Base-by-base conservation (phyloP, 2,113 vertebrate species). In the Tursiops truncatus region DNA sequence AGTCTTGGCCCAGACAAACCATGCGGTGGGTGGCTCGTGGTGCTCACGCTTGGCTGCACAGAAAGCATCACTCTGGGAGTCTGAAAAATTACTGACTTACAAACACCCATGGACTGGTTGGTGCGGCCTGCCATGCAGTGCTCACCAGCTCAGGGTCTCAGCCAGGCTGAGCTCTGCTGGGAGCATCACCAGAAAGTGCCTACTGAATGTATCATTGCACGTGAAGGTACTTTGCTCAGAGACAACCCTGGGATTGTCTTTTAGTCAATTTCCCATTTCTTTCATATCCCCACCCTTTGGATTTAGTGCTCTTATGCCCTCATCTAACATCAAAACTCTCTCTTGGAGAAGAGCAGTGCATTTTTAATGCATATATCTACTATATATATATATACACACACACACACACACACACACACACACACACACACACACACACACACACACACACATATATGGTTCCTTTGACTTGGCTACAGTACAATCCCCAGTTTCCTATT, bases 401-500 rank as follows among this genome's bases (percentile, higher is more conserved):
- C 36, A 38, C 36, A 38, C 36, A 38, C 38, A 38, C 38, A 17
- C 33, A n/a, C 65, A 53, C 73, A 67, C 36, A 38, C 36, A 38
- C 38, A 38, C 38, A 38, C 38, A 38, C 38, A 38, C 38, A 38
- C 38, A 38, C 38, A 38, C 38, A 38, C 38, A 38, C 38, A 38
- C 38, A 38, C 38, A 17, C 33, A n/a, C 65, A 53, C 73, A 67
- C 18, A 71, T 60, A 36, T 83, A 77, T 33, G 18, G 50, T 18
- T 63, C 38, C 18, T 95, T 87, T 95, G 23, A 92, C 41, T 96
- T 94, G 82, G 83, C 83, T 95, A 28, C 21, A 89, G 9, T 82
- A 76, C 60, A 95, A 56, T 23, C n/a, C n/a, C 50, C 36, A 71
- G 73, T 94, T 94, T 97, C 60, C 79, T 93, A 87, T 94, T 93